phyloP scores from a whole-genome alignment of 2,113 vertebrate species.

The Rynchops niger region DNA sequence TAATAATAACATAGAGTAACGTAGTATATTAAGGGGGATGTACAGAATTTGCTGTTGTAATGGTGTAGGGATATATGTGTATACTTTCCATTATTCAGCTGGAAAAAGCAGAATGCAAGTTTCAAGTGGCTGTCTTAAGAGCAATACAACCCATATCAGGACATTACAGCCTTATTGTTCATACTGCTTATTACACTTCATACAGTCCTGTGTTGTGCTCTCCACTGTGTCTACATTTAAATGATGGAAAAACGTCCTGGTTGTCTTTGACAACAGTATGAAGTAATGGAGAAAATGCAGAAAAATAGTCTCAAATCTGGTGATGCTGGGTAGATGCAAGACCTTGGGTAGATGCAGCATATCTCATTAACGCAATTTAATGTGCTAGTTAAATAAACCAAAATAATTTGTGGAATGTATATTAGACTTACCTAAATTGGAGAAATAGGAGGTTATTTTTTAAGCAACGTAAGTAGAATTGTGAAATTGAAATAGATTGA shows the following conservation, averaged over 20 bases:
- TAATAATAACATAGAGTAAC: background rate
- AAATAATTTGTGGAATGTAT: slow-evolving; percentile 34
- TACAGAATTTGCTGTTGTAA: background rate
- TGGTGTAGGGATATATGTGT: rapidly evolving
- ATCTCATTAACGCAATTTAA: slow-evolving; percentile 60
- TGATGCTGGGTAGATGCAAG: background rate
- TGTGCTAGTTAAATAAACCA: slow-evolving; percentile 24
- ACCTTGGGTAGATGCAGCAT: background rate
- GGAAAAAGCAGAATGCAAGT: background rate
- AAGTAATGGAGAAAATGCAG: background rate
- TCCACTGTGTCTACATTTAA: background rate
- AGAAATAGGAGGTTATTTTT: background rate
- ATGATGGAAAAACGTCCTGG: background rate
- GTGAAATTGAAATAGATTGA: background rate
- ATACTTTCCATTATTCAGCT: background rate
- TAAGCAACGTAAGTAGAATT: slow-evolving; percentile 2
- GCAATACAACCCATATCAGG: background rate
- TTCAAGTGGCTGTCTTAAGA: background rate
- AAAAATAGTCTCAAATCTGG: slow-evolving; percentile 18
- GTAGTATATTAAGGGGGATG: background rate
- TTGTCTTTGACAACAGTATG: background rate
- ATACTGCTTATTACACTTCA: background rate
- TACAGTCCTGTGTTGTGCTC: background rate
- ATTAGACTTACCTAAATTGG: background rate
- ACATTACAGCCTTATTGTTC: background rate